Base-by-base conservation (phyloP, 2,888 invertebrate species). In the Neria commutata region DNA sequence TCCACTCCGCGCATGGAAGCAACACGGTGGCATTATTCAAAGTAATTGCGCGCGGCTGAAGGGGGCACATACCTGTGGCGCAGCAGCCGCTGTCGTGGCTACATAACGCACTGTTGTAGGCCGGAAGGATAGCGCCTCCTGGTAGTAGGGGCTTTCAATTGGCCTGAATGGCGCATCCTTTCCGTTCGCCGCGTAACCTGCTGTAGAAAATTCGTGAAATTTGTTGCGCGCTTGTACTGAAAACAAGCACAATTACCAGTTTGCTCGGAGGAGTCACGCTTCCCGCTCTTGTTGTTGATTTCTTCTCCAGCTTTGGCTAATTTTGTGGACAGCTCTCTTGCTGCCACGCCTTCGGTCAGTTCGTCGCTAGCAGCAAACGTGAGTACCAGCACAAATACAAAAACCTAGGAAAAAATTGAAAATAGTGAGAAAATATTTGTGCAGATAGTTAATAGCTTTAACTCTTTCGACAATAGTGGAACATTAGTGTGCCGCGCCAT, bases 111-210 rank as follows among this genome's bases (percentile, higher is more conserved):
- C 61, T 3, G 78, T 67, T 3, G 77, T 71, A 24, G 74, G 69
- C 54, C 65, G 71, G 52, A 72, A 74, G 34, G 70, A 55, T 29
- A 62, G 57, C 29, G 58, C 60, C 23, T 50, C 57, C 17, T 63
- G 73, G n/a, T 62, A 54, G n/a, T 60, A 54, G 34, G 67, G 58
- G 4, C 66, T 64, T 19, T 67, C 71, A 10, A 75, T 66, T 21
- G 79, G 72, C 19, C 72, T 66, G 49, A 79, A 78, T 2, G 71
- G 66, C 6, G 70, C 66, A 40, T 74, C 73, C 50, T 74, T 76
- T 45, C 64, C 48, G 14, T 65, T 66, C 14, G 60, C 23, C 2
- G 23, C 33, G 58, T 62, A 67, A 8, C 60, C 17, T 17, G 51
- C 67, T 69, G 16, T 19, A 61, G 54, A 2, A 29, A n/a, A n/a